phyloP scores from a whole-genome alignment of 2,888 invertebrate genomes.

The Subacronicta megacephala region DNA sequence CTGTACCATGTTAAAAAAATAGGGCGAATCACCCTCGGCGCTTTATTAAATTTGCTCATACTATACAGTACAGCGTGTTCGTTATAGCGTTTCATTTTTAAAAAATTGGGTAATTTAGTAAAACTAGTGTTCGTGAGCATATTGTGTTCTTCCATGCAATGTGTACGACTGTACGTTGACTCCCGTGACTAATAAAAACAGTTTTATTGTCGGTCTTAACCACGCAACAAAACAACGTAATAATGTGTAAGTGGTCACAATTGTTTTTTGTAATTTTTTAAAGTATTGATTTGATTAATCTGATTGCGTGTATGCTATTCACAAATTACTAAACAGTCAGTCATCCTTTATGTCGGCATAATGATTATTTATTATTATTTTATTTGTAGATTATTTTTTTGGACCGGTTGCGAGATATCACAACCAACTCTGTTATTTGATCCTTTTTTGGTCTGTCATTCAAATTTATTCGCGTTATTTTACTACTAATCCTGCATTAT shows the following conservation, averaged over 20 bases:
- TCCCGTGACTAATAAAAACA: conserved; percentile 79
- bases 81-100: conserved; percentile 60
- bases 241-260: conserved; percentile 64
- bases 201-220: conserved; percentile 73
- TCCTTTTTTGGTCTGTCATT: no score
- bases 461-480: no score
- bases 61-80: conserved; percentile 68
- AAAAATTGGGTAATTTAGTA: conserved; percentile 57
- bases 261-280: no score
- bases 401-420: no score
- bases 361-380: no score
- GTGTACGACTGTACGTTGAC: conserved; percentile 71
- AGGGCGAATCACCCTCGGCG: conserved; percentile 78
- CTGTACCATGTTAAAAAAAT: conserved; percentile 83
- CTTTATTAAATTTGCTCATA: conserved; percentile 81
- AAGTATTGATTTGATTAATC: no score
- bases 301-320: no score
- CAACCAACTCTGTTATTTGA: no score
- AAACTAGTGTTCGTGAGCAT: conserved; percentile 67
- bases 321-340: no score
- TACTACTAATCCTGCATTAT: no score
- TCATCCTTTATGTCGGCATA: no score
- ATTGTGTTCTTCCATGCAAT: conserved; percentile 70
- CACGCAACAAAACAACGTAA: conserved; percentile 72
- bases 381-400: no score